A percentile compares a stretch with the other conserved stretches of the same genome.
Evolutionary conservation across 2,888 invertebrate species (phyloP).

Genomic region (Lasioglossum calceatum): DNA sequence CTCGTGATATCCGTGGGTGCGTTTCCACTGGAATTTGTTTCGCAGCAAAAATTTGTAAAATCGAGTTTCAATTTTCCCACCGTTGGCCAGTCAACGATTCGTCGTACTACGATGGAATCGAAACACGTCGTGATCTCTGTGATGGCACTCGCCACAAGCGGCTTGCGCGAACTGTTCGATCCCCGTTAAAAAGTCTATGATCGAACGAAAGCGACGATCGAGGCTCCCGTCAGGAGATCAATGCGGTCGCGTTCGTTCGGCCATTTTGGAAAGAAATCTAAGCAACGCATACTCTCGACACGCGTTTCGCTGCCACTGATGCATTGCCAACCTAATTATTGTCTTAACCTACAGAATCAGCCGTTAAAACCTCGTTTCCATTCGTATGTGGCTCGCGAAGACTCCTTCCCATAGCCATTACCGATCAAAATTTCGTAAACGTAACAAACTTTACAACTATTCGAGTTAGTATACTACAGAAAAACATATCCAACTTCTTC

Average conservation of each 20-base stretch:
- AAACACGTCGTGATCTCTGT: constrained; percentile 37
- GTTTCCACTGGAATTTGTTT: neutral
- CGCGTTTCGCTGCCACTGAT: constrained; percentile 52
- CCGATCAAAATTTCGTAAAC: constrained; percentile 25
- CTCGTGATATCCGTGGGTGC: neutral
- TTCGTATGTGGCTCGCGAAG: constrained; percentile 32
- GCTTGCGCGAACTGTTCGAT: constrained; percentile 39
- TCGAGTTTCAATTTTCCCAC: neutral
- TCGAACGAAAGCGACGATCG: constrained; percentile 65
- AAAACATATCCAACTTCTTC: constrained; percentile 1
- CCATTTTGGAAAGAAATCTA: constrained; percentile 32
- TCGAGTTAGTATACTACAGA: neutral
- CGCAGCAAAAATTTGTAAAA: neutral
- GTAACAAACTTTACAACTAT: constrained; percentile 21
- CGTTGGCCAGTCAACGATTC: constrained; percentile 54
- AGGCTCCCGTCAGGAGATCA: constrained; percentile 43
- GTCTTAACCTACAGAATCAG: constrained; percentile 29
- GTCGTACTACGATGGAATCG: constrained; percentile 28
- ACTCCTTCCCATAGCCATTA: neutral
- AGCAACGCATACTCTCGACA: constrained; percentile 9
- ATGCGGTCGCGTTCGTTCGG: constrained; percentile 62
- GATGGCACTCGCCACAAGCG: constrained; percentile 56
- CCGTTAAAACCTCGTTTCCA: neutral
- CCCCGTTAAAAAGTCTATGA: constrained; percentile 44
- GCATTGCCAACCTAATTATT: constrained; percentile 26